Conservation (phyloP, 2,113 vertebrate genomes). For the Delphinapterus leucas region DNA sequence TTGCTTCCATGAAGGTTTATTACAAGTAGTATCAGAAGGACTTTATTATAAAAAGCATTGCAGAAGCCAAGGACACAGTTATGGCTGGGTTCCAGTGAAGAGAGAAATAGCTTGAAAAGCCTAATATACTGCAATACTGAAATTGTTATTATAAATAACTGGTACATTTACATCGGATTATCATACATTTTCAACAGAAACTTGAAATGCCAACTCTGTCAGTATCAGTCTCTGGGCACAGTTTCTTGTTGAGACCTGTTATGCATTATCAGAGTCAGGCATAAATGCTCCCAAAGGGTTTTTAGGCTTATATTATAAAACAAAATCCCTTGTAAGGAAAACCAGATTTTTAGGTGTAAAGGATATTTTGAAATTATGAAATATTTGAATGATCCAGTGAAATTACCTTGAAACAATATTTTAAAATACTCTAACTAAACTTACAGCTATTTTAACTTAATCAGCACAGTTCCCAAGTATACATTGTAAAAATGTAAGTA, state of each 20-base stretch:
- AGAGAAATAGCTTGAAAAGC: constrained; percentile 8
- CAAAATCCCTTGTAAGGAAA: constrained; percentile 8
- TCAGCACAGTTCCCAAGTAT: neutral
- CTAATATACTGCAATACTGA: constrained; percentile 20
- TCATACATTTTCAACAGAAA: constrained; percentile 27
- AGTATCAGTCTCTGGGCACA: neutral
- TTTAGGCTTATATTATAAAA: constrained; percentile 11
- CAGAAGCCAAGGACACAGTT: constrained; percentile 19
- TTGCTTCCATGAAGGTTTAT: constrained; percentile 29
- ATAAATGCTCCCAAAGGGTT: neutral
- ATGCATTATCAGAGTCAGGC: neutral
- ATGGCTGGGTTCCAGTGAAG: neutral
- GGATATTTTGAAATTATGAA: constrained; percentile 33
- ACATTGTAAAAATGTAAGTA: neutral
- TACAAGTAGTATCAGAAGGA: constrained; percentile 34
- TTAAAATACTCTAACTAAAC: neutral
- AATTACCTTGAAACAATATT: neutral
- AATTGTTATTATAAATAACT: constrained; percentile 35
- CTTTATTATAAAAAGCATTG: constrained; percentile 36
- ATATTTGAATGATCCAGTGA: neutral
- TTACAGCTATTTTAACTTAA: neutral
- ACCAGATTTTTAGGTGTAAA: neutral
- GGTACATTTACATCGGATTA: constrained; percentile 28
- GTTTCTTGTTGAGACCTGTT: constrained; percentile 40
- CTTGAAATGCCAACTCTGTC: neutral